Evolutionary conservation across 2,113 vertebrate genomes (phyloP), one percentile per base, ranked within the genome.

Genomic region (Rhagologus leucostigma): DNA sequence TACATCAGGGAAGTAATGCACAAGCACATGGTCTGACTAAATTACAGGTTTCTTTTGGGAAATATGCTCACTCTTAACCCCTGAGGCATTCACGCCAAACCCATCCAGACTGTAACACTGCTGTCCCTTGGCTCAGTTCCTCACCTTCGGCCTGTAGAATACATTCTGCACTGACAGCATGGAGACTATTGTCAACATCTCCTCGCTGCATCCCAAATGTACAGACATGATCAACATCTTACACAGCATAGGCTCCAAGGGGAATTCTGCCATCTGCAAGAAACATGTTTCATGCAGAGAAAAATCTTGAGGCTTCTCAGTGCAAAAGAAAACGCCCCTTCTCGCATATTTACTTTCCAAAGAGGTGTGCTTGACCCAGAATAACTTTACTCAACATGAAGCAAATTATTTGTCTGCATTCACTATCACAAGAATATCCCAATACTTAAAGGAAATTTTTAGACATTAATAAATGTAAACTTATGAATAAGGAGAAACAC

Each of bases 161-260:
- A 99, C 99, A 2, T 99, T 99, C 98, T 99, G 99, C 55, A 99
- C 99, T 12, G 99, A 99, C 50, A 99, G 96, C 99, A 99, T 99
- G 33, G 99, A 99, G 23, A 99, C 99, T 3, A 99, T 99, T 1
- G 99, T 99, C 87, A 99, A 57, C 99, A 99, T 99, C 96, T 99
- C 99, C 83, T 99, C 99, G 1, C 99, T 99, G 98, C 99, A 99
- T 35, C 99, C 99, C 94, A 99, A 97, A 32, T 99, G 99, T 63
- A 99, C 99, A 3, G 99, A 99, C 99, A 99, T 99, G 97, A 99
- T 99, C 95, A 99, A 86, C 99, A 99, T 99, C 98, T 99, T 99
- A 88, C 99, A 99, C 91, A 99, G 92, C 99, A 99, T 99, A 7
- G 99, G 99, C 98, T 99, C 99, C 97, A 99, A 96, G 41, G 99